Evolutionary conservation across 92 coral and sea anemone species (phyloP).

Genomic region (Parazoanthus darwini): DNA sequence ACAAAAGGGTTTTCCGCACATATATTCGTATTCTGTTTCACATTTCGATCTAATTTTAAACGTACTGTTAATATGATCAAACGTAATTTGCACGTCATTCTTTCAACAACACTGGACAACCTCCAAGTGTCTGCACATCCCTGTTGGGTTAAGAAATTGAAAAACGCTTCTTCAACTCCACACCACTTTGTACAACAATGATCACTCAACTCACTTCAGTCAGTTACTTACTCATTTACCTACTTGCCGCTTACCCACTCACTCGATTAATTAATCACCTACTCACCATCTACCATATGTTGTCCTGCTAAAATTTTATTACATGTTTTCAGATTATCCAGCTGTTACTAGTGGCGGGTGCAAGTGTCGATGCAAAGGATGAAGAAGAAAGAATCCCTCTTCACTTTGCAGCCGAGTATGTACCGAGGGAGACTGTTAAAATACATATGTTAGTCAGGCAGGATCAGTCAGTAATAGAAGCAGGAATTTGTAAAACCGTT

Average conservation of each 20-base stretch:
- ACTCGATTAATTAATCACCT: no score
- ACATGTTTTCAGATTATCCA: conserved; percentile 54
- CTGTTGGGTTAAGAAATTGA: not conserved
- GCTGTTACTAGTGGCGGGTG: conserved; percentile 67
- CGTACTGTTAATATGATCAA: no score
- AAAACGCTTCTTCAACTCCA: no score
- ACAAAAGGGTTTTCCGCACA: not conserved
- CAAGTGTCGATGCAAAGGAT: conserved; percentile 64
- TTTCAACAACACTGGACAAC: no score
- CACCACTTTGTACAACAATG: no score
- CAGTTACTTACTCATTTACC: no score
- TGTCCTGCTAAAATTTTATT: not conserved
- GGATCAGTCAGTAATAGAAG: not conserved
- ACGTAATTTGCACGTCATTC: no score
- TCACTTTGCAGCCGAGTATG: conserved; percentile 87
- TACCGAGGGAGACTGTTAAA: not conserved
- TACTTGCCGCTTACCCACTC: no score
- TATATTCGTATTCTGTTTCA: not conserved
- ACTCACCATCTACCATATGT: not conserved
- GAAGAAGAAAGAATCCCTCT: conserved; percentile 84
- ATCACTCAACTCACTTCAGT: no score
- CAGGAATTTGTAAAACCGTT: no score
- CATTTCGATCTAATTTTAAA: not conserved
- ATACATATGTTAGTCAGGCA: not conserved
- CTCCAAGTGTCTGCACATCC: not conserved